Evolutionary conservation across 2,797 vertebrate species (phyloP).

Genomic region (Halcyon smyrnensis): DNA sequence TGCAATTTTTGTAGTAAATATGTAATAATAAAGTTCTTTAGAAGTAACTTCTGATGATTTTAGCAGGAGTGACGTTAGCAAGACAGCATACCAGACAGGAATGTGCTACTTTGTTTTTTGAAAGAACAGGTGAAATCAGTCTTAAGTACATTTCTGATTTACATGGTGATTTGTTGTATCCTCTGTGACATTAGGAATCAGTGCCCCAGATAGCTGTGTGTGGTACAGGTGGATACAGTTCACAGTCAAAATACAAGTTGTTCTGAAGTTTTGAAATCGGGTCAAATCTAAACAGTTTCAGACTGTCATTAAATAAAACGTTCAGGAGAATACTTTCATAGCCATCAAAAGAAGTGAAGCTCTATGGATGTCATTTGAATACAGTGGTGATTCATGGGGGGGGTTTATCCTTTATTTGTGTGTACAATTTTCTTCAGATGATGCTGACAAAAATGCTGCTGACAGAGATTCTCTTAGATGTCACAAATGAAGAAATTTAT

Average conservation of each 20-base stretch:
- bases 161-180: not conserved
- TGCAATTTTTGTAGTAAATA: not conserved
- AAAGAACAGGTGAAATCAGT: not conserved
- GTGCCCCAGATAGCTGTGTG: not conserved
- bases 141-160: not conserved
- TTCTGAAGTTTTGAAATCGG: not conserved
- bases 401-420: not conserved
- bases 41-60: not conserved
- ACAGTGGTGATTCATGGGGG: not conserved
- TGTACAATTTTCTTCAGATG: constrained; percentile 82
- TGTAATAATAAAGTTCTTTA: not conserved
- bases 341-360: not conserved
- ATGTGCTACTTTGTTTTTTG: not conserved
- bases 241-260: not conserved
- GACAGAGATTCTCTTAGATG: constrained; percentile 97
- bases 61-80: not conserved
- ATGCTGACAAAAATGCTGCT: constrained; percentile 95
- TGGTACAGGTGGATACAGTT: not conserved
- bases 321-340: not conserved
- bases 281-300: not conserved
- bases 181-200: not conserved
- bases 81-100: not conserved
- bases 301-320: not conserved
- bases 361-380: not conserved
- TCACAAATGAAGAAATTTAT: constrained; percentile 97